Evolutionary conservation across 2,797 vertebrate genomes (phyloP).

Genomic region (Loriculus beryllinus): DNA sequence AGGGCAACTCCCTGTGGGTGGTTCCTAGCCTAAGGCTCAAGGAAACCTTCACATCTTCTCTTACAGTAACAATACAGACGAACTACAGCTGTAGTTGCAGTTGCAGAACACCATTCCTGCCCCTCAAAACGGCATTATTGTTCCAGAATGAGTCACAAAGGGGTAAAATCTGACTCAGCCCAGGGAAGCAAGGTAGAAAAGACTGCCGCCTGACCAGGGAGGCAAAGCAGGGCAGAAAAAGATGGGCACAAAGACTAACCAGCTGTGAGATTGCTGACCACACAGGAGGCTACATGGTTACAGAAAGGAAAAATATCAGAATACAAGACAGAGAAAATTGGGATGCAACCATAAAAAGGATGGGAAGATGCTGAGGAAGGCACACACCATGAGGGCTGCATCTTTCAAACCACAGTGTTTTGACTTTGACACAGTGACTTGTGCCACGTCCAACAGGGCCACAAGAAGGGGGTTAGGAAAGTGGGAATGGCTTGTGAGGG

Average conservation of each 20-base stretch:
- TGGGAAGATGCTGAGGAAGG: not conserved
- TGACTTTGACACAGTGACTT: not conserved
- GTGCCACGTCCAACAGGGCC: not conserved
- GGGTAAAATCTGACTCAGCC: not conserved
- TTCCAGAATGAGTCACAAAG: not conserved
- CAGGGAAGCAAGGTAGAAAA: not conserved
- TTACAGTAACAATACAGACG: not conserved
- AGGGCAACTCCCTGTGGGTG: constrained; percentile 4
- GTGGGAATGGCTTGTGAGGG: not conserved
- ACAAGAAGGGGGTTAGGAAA: not conserved
- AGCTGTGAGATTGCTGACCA: not conserved
- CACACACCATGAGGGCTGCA: not conserved
- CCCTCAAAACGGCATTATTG: not conserved
- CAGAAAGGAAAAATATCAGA: not conserved
- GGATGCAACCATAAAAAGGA: not conserved
- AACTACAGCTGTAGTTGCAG: not conserved
- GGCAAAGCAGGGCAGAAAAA: not conserved
- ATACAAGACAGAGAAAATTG: not conserved
- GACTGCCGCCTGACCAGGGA: not conserved
- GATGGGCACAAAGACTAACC: not conserved
- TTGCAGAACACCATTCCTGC: not conserved
- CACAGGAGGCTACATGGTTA: not conserved
- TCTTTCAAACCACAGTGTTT: not conserved
- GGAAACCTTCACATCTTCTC: not conserved
- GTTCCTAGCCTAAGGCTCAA: not conserved